Conservation (phyloP, 1,140 invertebrate genomes). For the Penaeus vannamei region DNA sequence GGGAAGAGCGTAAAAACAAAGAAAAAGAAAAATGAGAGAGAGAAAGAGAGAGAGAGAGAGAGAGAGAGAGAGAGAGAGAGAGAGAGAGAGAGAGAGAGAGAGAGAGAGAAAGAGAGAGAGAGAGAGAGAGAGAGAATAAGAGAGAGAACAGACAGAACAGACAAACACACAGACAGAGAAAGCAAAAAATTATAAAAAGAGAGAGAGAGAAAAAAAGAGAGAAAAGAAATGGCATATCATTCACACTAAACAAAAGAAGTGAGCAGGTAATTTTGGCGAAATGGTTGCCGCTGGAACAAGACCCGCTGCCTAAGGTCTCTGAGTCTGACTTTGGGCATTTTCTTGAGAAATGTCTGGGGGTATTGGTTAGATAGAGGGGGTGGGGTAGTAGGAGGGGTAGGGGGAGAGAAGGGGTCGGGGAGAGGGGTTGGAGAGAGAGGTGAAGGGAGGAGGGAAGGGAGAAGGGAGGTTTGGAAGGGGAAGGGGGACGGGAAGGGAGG, state of each 20-base stretch:
- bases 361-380: not conserved
- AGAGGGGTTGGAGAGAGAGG: not conserved
- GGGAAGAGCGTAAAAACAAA: not conserved
- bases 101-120: not conserved
- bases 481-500: not conserved
- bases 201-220: no score
- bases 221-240: no score
- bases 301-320: not conserved
- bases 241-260: no score
- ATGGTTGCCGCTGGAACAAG: not conserved
- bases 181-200: no score
- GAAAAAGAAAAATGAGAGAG: not conserved
- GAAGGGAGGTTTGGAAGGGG: not conserved
- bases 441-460: not conserved
- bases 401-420: not conserved
- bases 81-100: conserved; percentile 1
- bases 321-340: no score
- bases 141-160: not conserved
- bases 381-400: not conserved
- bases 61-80: conserved; percentile 7
- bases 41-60: conserved; percentile 4
- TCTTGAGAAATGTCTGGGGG: not conserved
- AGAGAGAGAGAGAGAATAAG: not conserved
- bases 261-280: not conserved
- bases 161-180: no score